A percentile compares a stretch with the other conserved stretches of the same genome.
Conservation (phyloP, 2,888 invertebrate genomes). For the Lepas anatifera region DNA sequence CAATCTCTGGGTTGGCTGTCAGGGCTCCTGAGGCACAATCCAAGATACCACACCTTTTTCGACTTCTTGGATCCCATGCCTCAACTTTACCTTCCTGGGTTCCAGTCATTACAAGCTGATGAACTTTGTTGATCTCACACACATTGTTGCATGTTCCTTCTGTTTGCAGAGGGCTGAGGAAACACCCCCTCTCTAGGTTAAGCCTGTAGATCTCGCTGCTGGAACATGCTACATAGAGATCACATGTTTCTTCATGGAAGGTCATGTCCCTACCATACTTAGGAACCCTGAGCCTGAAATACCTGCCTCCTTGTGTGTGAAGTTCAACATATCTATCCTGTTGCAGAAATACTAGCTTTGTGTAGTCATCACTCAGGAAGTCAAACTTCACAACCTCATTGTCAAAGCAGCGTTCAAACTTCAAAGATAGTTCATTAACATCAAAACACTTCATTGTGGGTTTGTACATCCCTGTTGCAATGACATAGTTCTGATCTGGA, state of each 20-base stretch:
- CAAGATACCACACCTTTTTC: constrained; percentile 59
- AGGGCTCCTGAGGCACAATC: constrained; percentile 64
- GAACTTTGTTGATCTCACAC: constrained; percentile 59
- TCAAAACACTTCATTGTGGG: constrained; percentile 93
- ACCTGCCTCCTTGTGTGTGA: constrained; percentile 85
- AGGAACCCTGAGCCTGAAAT: constrained; percentile 81
- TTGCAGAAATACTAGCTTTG: constrained; percentile 82
- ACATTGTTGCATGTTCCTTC: constrained; percentile 42
- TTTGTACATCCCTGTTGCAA: constrained; percentile 91
- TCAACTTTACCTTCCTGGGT: constrained; percentile 85
- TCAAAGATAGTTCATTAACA: constrained; percentile 85
- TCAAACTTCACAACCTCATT: constrained; percentile 91
- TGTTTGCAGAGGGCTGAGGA: constrained; percentile 69
- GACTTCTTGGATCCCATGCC: constrained; percentile 88
- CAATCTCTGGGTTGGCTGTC: constrained; percentile 37
- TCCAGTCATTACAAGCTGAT: constrained; percentile 75
- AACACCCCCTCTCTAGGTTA: constrained; percentile 90
- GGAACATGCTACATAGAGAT: constrained; percentile 60
- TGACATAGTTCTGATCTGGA: constrained; percentile 79
- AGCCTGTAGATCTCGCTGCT: constrained; percentile 82
- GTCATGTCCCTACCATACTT: constrained; percentile 89
- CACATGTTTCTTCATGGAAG: constrained; percentile 78
- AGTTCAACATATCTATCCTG: constrained; percentile 88
- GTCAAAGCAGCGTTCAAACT: constrained; percentile 96
- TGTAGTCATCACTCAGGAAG: constrained; percentile 87